Evolutionary conservation across 2,888 invertebrate species (phyloP), one percentile per base, ranked within the genome.

Genomic region (Ophion obscuratus): DNA sequence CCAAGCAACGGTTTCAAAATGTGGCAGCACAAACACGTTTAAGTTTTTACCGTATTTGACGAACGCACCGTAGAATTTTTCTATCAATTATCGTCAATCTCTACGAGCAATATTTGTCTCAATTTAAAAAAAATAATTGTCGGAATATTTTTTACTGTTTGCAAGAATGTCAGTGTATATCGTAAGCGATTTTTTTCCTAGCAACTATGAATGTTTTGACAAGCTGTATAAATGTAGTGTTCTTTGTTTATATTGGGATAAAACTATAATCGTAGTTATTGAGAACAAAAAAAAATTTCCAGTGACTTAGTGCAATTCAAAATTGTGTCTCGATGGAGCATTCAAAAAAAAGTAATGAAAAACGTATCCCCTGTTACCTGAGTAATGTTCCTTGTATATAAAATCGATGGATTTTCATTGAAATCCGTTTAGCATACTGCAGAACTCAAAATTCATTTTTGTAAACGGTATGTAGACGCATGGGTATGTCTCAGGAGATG

Each of bases 291-390:
- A 71, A 40, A n/a, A 11, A 24, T 57, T 57, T n/a, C 10, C 57
- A 36, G 61, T 68, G 75, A 14, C 24, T 4, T 17, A 40, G 71
- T 77, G 71, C 71, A 77, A 31, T 77, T 24, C 20, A 31, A 78
- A n/a, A 44, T 61, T 70, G 17, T 61, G 47, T 78, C 61, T 81
- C 47, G 24, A 59, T 36, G 61, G 5, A 53, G 47, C 44, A 20
- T 71, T 9, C 7, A 10, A 36, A 57, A 53, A 66, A 59, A 73
- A 67, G n/a, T 59, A 40, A 81, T 0, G 14, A 47, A 79, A 68
- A 61, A 17, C 57, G 71, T 74, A 17, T 24, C 20, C 44, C 57
- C 75, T 40, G 68, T 81, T 84, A 80, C 80, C 84, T 80, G 84
- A 20, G 31, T 66, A 27, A 66, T 77, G 53, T 70, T 79, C 68